These are phyloP conservation scores for Hoplodrina blanda DNA, from an alignment of 2,888 invertebrate genomes.

Conservation along the genomic window DNA sequence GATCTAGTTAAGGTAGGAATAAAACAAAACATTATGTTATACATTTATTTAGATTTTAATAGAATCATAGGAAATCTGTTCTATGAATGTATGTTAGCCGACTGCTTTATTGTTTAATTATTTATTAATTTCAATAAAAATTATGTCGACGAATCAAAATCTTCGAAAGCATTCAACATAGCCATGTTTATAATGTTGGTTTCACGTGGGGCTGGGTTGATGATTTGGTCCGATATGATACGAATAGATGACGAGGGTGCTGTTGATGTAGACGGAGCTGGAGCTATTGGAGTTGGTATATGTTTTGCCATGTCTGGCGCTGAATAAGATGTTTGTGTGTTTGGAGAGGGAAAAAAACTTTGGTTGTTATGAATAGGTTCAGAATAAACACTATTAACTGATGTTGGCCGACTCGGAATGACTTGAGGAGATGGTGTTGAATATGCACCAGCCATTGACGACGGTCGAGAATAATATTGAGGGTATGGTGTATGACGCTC, in stretches of 20 bases:
- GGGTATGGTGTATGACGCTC: slow-evolving; percentile 30
- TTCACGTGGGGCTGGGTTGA: slow-evolving; percentile 39
- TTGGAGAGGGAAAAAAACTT: slow-evolving; percentile 37
- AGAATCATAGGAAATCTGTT: too few species aligned
- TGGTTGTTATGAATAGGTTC: slow-evolving; percentile 44
- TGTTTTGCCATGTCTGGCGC: slow-evolving; percentile 39
- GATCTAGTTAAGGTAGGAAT: too few species aligned
- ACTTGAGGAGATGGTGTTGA: slow-evolving; percentile 46
- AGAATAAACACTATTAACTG: slow-evolving; percentile 51
- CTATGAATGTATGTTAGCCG: too few species aligned
- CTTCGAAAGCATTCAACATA: slow-evolving; percentile 53
- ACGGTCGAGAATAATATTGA: slow-evolving; percentile 35
- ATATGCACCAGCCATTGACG: slow-evolving; percentile 29
- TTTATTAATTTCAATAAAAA: slow-evolving; percentile 32
- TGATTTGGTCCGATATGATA: slow-evolving; percentile 45
- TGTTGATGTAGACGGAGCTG: slow-evolving; percentile 51
- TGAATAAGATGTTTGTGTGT: slow-evolving; percentile 39
- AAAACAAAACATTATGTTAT: too few species aligned
- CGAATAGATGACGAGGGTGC: slow-evolving; percentile 45
- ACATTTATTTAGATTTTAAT: too few species aligned
- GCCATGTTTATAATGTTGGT: slow-evolving; percentile 48
- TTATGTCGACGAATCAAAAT: slow-evolving; percentile 48
- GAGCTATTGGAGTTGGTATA: slow-evolving; percentile 49
- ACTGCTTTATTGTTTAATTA: slow-evolving; percentile 37
- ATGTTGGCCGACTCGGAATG: slow-evolving; percentile 52